Evolutionary conservation across 2,113 vertebrate species (phyloP), one percentile per base, ranked within the genome.

Genomic region (Catharus minimus): DNA sequence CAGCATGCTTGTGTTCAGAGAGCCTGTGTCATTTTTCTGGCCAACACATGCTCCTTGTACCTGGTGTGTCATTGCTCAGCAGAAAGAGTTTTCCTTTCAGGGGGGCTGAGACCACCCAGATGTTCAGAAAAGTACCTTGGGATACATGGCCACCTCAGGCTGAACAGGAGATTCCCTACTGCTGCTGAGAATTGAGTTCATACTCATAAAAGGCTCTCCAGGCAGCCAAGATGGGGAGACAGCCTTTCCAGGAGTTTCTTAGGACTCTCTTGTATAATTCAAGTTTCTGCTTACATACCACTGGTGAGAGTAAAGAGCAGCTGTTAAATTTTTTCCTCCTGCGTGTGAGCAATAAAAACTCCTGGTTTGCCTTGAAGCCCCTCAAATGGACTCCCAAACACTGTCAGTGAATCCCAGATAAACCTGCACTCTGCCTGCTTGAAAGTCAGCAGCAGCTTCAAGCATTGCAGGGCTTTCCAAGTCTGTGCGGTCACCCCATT

Each of bases 401-500:
- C 38, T 61, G 72, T 24, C 74, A 89, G 88, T 19, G 82, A 89
- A 86, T 79, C 83, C 68, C 76, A 75, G 88, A 72, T 50, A 94
- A 92, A 39, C 66, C 72, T 68, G 64, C 62, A 23, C 66, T 94
- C 65, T 93, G 79, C 86, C 82, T 93, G 41, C 75, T 94, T 93
- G 86, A 79, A 96, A 97, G 83, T 58, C 87, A 28, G 81, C 55
- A 62, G 73, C 20, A 46, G 88, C 93, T 92, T 87, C 82, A 87
- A 93, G 83, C 75, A 33, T 7, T 49, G 28, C 60, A 66, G 20
- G 56, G 53, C 75, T 71, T 86, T 95, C 96, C 97, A 96, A 96
- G 96, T 82, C 92, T 92, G 58, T 97, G 97, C 0, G 94, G 96
- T 97, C 91, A 57, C 87, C 73, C 89, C 92, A 94, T 97, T 97